These are phyloP conservation scores for Cosmia pyralina DNA, from an alignment of 2,888 invertebrate species.

Conservation along the genomic window DNA sequence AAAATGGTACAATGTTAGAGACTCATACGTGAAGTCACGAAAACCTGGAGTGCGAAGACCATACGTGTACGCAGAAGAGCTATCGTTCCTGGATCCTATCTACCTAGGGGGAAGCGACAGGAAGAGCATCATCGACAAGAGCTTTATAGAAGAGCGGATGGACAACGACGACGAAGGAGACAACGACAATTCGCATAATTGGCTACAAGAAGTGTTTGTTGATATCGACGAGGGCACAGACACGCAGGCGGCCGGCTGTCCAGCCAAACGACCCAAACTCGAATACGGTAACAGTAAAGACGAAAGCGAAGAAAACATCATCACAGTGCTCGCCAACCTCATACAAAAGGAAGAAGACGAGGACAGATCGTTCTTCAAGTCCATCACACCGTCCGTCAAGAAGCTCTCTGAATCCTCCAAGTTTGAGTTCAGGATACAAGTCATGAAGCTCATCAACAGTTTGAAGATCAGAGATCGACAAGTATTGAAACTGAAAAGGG, in stretches of 20 bases:
- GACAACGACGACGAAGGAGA: constrained; percentile 63
- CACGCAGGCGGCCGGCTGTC: constrained; percentile 33
- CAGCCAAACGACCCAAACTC: constrained; percentile 65
- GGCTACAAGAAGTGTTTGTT: constrained; percentile 74
- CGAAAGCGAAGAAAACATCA: constrained; percentile 67
- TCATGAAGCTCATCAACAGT: constrained; percentile 76
- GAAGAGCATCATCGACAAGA: constrained; percentile 48
- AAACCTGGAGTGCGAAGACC: constrained; percentile 65
- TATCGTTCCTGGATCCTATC: constrained; percentile 74
- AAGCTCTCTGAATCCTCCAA: constrained; percentile 74
- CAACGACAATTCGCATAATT: constrained; percentile 68
- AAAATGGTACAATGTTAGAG: constrained; percentile 78
- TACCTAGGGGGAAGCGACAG: constrained; percentile 53
- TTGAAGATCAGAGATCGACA: constrained; percentile 70
- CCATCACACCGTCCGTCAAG: constrained; percentile 80
- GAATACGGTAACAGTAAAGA: constrained; percentile 61
- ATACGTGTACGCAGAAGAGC: constrained; percentile 73
- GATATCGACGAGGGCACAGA: constrained; percentile 68
- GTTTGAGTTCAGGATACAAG: constrained; percentile 79
- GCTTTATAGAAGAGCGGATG: constrained; percentile 57
- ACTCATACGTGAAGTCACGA: constrained; percentile 76
- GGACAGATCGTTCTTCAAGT: constrained; percentile 82
- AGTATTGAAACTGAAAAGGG: constrained; percentile 54
- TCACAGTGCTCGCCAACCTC: constrained; percentile 74
- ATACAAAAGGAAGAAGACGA: constrained; percentile 82